Conservation (phyloP, 2,888 invertebrate genomes). For the Agonopterix alstromeriana region DNA sequence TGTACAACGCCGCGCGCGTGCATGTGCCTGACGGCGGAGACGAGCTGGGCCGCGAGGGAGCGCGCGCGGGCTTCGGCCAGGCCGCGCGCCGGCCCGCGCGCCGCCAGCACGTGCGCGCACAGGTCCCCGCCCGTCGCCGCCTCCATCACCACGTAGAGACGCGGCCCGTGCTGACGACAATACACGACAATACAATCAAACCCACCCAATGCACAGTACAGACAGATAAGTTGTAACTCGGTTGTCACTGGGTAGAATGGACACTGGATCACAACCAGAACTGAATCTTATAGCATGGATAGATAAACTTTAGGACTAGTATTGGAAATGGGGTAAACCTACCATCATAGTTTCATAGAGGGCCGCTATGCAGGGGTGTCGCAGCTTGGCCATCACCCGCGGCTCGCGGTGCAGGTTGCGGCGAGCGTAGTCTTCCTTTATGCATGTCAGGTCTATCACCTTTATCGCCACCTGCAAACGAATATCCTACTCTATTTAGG, state of each 20-base stretch:
- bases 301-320: background rate
- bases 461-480: slow-evolving; percentile 83
- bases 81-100: slow-evolving; percentile 42
- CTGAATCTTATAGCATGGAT: too few species aligned
- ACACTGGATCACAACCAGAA: too few species aligned
- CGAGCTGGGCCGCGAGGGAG: slow-evolving; percentile 79
- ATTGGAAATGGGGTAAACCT: slow-evolving; percentile 13
- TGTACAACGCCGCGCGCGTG: slow-evolving; percentile 82
- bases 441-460: slow-evolving; percentile 82
- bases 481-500: background rate
- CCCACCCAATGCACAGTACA: too few species aligned
- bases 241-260: too few species aligned
- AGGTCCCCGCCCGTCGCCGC: slow-evolving; percentile 84
- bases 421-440: slow-evolving; percentile 84
- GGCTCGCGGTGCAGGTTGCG: slow-evolving; percentile 85
- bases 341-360: slow-evolving; percentile 85
- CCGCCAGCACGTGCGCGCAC: slow-evolving; percentile 79
- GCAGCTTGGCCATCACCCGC: slow-evolving; percentile 80
- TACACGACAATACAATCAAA: too few species aligned
- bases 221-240: too few species aligned
- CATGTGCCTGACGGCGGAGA: slow-evolving; percentile 82
- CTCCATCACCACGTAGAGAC: slow-evolving; percentile 85
- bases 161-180: slow-evolving; percentile 76
- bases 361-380: slow-evolving; percentile 84
- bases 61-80: slow-evolving; percentile 74